Evolutionary conservation across 2,797 vertebrate species (phyloP).

Genomic region (Syndactyla subalaris): DNA sequence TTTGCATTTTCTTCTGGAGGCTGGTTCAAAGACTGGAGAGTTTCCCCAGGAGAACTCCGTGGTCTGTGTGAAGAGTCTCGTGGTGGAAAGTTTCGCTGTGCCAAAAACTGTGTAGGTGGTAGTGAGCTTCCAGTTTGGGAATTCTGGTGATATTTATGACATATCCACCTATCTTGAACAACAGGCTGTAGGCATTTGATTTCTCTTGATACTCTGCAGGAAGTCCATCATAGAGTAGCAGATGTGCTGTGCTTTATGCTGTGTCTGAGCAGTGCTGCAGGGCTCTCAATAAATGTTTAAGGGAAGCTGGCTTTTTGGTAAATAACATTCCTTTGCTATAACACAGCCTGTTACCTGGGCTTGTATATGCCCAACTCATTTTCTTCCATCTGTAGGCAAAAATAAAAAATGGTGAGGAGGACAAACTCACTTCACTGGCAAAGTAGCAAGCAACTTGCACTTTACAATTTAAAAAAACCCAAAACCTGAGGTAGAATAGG

Average conservation of each 20-base stretch:
- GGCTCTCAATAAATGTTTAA: neutral
- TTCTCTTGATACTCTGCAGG: neutral
- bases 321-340: neutral
- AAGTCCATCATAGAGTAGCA: neutral
- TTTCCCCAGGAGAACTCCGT: neutral
- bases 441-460: neutral
- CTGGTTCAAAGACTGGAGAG: neutral
- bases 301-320: neutral
- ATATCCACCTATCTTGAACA: neutral
- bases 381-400: neutral
- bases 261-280: neutral
- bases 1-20: neutral
- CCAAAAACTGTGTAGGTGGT: rapidly evolving
- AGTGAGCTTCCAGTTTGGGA: neutral
- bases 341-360: neutral
- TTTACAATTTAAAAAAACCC: neutral
- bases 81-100: neutral
- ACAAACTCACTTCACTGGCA: neutral
- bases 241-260: neutral
- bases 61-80: neutral
- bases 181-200: neutral
- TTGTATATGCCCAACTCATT: neutral
- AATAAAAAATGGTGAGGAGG: neutral
- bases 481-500: neutral
- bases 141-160: neutral